Base-by-base conservation (phyloP, 2,113 vertebrate genomes). In the Morone saxatilis region DNA sequence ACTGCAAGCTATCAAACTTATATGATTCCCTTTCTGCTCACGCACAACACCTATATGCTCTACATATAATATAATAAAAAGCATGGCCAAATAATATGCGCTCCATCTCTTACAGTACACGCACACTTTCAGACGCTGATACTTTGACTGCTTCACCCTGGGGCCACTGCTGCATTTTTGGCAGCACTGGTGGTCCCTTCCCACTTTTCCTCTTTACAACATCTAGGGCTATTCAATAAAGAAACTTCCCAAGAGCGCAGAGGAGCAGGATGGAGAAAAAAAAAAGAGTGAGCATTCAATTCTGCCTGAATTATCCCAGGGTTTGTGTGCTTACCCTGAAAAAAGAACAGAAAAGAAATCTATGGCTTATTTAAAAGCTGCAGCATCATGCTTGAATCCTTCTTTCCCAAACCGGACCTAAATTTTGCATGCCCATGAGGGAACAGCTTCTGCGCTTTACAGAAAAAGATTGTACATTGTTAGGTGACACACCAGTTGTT, bases 181-280 rank as follows among this genome's bases (percentile, higher is more conserved):
- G 84, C 86, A 91, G 89, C 86, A 17, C 68, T 72, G 84, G 75
- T 81, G 76, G 87, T 93, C 86, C 86, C 89, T 88, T 84, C 83
- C 90, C 83, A 90, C 91, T 89, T 90, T 86, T 85, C 81, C 83
- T 81, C 84, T 91, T 92, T 88, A 88, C 80, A 89, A 69, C 89
- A 86, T 86, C 74, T 47, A 54, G 67, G 84, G 74, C 86, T 84
- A 81, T 94, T 94, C 92, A 92, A 94, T 93, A 92, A 93, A 93
- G 84, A 91, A 91, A 87, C 93, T 92, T 88, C 13, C 13, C 1
- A 87, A 89, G 83, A 87, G 84, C 88, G 70, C 86, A 60, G 81
- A 88, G 86, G 82, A 90, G 70, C 86, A 36, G 81, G 81, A 78
- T 1, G 43, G 83, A 47, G 72, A 82, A 70, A 91, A 86, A 89